Evolutionary conservation across 1,140 invertebrate genomes (phyloP).

Genomic region (Copidosoma floridanum): DNA sequence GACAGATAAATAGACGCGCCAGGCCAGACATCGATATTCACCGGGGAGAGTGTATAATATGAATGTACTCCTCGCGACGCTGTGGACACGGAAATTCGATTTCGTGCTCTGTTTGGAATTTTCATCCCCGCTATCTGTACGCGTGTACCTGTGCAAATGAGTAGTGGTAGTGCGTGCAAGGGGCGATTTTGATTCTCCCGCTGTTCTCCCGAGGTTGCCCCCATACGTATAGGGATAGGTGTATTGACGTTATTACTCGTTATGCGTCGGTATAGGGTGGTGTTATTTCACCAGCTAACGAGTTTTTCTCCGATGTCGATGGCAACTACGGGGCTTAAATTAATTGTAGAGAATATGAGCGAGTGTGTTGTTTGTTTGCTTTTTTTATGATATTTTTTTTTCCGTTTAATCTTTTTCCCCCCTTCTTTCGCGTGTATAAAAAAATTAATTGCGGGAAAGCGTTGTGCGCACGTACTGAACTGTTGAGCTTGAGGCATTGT

Average conservation of each 20-base stretch:
- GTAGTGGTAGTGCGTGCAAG: too few species aligned
- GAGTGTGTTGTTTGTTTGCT: background rate
- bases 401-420: background rate
- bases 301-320: slow-evolving; percentile 21
- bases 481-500: too few species aligned
- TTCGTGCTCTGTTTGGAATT: slow-evolving; percentile 14
- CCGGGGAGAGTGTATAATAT: background rate
- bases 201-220: too few species aligned
- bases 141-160: slow-evolving; percentile 3
- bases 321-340: too few species aligned
- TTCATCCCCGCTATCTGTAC: too few species aligned
- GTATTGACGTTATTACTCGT: slow-evolving; percentile 27
- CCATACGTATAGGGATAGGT: background rate
- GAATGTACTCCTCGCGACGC: too few species aligned
- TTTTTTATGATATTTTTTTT: background rate
- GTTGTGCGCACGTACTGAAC: too few species aligned
- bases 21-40: slow-evolving; percentile 15
- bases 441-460: too few species aligned
- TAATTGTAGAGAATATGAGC: slow-evolving; percentile 15
- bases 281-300: slow-evolving; percentile 22
- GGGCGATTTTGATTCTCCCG: too few species aligned
- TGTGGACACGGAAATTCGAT: slow-evolving; percentile 21
- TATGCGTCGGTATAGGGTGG: slow-evolving; percentile 16
- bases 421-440: background rate
- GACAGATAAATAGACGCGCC: too few species aligned